Conservation (phyloP, 23 tunicate genomes). For the Diplosoma virens region DNA sequence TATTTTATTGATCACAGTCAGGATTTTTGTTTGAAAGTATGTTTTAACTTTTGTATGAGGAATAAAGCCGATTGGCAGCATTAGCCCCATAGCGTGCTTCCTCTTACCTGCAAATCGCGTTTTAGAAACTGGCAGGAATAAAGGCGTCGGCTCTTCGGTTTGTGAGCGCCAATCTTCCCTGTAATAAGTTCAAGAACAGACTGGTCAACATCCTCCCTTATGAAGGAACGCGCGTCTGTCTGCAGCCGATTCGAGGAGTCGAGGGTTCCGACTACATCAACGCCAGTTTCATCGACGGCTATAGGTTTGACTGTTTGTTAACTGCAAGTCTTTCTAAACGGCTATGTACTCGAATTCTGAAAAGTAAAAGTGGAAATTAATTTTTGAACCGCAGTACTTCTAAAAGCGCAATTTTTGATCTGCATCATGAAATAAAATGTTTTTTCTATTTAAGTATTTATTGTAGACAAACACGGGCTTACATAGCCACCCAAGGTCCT, state of each 20-base stretch:
- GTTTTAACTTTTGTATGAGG: no score
- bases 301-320: slow-evolving; percentile 54
- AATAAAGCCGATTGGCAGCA: no score
- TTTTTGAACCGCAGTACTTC: no score
- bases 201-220: slow-evolving; percentile 95
- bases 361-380: no score
- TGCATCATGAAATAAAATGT: no score
- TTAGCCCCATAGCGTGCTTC: no score
- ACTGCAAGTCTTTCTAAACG: no score
- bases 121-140: slow-evolving; percentile 72
- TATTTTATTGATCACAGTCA: no score
- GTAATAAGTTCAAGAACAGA: slow-evolving; percentile 96
- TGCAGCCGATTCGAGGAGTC: slow-evolving; percentile 91
- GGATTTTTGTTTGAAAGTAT: no score
- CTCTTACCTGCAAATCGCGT: no score
- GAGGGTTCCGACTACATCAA: slow-evolving; percentile 99
- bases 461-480: slow-evolving; percentile 79
- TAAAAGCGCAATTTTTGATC: no score
- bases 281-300: slow-evolving; percentile 97
- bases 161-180: slow-evolving; percentile 79
- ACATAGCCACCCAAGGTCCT: slow-evolving; percentile 99
- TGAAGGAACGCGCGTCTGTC: slow-evolving; percentile 90
- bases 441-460: background rate
- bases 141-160: slow-evolving; percentile 82
- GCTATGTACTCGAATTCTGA: no score